Conservation (phyloP, 1,140 invertebrate species). For the Oscheius sp. region DNA sequence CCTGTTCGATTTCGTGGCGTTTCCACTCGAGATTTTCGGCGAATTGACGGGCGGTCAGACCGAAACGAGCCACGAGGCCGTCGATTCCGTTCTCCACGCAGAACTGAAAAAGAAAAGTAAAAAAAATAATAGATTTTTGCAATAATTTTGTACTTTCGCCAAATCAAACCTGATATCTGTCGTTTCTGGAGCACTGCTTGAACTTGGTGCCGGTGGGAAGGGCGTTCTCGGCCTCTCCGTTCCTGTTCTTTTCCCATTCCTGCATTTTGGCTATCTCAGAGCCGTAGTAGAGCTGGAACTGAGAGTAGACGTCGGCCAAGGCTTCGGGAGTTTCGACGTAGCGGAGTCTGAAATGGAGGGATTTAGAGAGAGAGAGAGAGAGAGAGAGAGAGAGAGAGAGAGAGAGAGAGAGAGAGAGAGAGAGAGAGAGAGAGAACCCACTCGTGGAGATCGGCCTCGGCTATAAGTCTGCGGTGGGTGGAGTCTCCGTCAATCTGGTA, state of each 20-base stretch:
- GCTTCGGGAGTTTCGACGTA: conserved; percentile 84
- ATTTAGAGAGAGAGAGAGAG: neutral
- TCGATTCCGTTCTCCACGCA: conserved; percentile 51
- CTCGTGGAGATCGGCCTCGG: conserved; percentile 70
- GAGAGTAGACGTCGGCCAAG: conserved; percentile 83
- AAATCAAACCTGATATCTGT: conserved; percentile 71
- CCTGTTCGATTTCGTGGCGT: conserved; percentile 92
- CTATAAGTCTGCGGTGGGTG: conserved; percentile 61
- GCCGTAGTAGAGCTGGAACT: conserved; percentile 86
- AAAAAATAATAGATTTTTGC: neutral
- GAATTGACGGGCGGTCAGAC: conserved; percentile 89
- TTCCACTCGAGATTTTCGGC: conserved; percentile 94
- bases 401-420: neutral
- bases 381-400: neutral
- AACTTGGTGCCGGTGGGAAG: conserved; percentile 62
- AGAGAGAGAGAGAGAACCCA: neutral
- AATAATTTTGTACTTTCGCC: neutral
- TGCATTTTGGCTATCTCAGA: conserved; percentile 39
- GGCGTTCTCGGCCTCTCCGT: conserved; percentile 52
- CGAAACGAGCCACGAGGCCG: conserved; percentile 69
- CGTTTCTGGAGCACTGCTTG: conserved; percentile 81
- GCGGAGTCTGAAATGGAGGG: conserved; percentile 58
- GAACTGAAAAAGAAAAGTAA: conserved; percentile 26
- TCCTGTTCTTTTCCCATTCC: conserved; percentile 41
- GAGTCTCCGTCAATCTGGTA: conserved; percentile 68